A percentile compares a stretch with the other conserved stretches of the same genome.
These are phyloP conservation scores for Mystacides longicornis DNA, from an alignment of 2,888 invertebrate genomes.

Conservation along the genomic window DNA sequence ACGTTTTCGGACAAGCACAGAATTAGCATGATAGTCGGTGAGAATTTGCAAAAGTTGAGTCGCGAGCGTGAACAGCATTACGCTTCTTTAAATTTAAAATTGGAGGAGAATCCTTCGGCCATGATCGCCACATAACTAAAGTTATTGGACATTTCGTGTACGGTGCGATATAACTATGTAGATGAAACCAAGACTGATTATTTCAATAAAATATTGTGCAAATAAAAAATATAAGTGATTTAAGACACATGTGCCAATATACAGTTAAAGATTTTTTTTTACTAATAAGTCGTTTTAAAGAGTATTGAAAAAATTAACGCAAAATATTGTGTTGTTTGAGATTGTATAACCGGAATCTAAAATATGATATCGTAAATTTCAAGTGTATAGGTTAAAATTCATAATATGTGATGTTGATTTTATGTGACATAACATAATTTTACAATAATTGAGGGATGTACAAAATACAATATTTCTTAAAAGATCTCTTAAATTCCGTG, in stretches of 20 bases:
- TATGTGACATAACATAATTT: too few relatives aligned
- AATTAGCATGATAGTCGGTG: constrained; percentile 47
- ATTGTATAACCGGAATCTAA: too few relatives aligned
- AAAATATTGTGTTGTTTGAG: too few relatives aligned
- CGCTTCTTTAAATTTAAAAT: constrained; percentile 29
- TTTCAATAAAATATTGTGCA: constrained; percentile 4
- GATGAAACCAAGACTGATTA: not conserved
- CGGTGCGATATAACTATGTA: not conserved
- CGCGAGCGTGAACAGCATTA: constrained; percentile 43
- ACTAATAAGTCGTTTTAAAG: too few relatives aligned
- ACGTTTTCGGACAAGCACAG: constrained; percentile 44
- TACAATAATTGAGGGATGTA: too few relatives aligned
- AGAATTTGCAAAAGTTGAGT: constrained; percentile 42
- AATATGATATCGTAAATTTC: too few relatives aligned
- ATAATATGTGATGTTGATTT: too few relatives aligned
- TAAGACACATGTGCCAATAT: constrained; percentile 27
- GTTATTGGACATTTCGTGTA: not conserved
- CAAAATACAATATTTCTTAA: too few relatives aligned
- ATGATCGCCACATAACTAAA: constrained; percentile 8
- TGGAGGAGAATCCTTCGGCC: constrained; percentile 13
- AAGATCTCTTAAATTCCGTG: too few relatives aligned
- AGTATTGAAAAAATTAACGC: too few relatives aligned
- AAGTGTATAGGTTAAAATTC: too few relatives aligned
- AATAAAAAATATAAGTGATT: constrained; percentile 21
- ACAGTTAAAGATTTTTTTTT: too few relatives aligned